A percentile compares a stretch with the other conserved stretches of the same genome.
These are phyloP conservation scores for Pomatorhinus ruficollis DNA, from an alignment of 2,113 vertebrate genomes.

Conservation along the genomic window DNA sequence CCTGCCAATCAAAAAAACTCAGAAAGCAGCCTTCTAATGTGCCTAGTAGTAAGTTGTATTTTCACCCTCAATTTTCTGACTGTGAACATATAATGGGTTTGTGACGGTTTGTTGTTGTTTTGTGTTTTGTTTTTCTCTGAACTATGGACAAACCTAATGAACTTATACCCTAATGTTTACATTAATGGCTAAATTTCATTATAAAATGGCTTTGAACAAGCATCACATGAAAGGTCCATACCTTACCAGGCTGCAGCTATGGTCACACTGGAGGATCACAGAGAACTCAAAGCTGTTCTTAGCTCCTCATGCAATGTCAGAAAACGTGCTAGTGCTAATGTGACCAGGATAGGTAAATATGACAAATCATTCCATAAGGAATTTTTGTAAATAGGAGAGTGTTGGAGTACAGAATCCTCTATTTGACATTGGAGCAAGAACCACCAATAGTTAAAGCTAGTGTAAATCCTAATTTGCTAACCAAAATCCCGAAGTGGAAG, in stretches of 20 bases:
- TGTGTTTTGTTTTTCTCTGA: not conserved
- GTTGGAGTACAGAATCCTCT: not conserved
- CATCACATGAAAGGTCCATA: not conserved
- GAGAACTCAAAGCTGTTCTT: not conserved
- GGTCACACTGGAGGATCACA: not conserved
- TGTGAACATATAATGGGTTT: not conserved
- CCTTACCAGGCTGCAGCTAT: not conserved
- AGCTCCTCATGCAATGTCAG: not conserved
- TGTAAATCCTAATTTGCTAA: not conserved
- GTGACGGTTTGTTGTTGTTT: not conserved
- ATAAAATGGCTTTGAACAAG: not conserved
- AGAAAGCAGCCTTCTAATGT: not conserved
- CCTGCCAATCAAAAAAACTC: slow-evolving; percentile 52
- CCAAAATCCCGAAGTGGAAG: not conserved
- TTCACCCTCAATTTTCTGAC: slow-evolving; percentile 26
- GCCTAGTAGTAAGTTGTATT: slow-evolving; percentile 28
- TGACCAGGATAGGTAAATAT: not conserved
- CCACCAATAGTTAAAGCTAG: not conserved
- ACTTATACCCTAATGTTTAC: not conserved
- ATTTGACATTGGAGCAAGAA: not conserved
- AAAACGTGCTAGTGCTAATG: accelerated
- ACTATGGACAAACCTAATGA: slow-evolving; percentile 39
- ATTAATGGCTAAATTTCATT: not conserved
- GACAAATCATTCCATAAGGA: not conserved
- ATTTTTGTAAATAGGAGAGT: not conserved